These are phyloP conservation scores for Ectemnius cavifrons DNA, from an alignment of 2,888 invertebrate species.

Conservation along the genomic window DNA sequence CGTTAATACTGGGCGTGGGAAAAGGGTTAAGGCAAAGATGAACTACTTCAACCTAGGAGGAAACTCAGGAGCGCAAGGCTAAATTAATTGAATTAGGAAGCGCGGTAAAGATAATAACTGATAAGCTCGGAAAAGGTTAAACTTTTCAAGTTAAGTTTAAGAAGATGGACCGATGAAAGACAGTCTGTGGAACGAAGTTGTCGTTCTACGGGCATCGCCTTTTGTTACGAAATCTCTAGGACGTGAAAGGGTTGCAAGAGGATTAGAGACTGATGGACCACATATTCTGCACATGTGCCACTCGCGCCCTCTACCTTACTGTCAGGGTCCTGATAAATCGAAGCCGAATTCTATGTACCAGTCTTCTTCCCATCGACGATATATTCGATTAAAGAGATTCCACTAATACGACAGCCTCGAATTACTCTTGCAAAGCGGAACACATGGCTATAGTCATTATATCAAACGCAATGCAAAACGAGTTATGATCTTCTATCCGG, in stretches of 20 bases:
- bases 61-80: neutral
- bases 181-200: conserved; percentile 38
- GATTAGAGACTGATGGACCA: conserved; percentile 56
- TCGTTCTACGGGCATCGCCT: conserved; percentile 32
- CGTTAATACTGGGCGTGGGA: neutral
- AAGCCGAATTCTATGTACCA: conserved; percentile 46
- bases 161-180: conserved; percentile 26
- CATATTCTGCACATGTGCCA: conserved; percentile 50
- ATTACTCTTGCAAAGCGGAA: no score
- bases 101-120: conserved; percentile 7
- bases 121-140: conserved; percentile 13
- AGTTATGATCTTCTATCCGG: no score
- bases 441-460: no score
- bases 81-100: neutral
- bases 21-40: neutral
- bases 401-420: no score
- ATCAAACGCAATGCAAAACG: no score
- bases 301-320: conserved; percentile 49
- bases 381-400: no score
- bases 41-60: neutral
- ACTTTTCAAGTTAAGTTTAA: conserved; percentile 39
- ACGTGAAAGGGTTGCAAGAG: conserved; percentile 46
- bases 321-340: conserved; percentile 60
- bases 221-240: conserved; percentile 47
- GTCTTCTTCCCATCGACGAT: no score